Evolutionary conservation across 1,140 invertebrate genomes (phyloP), one percentile per base, ranked within the genome.

Genomic region (Trichonephila clavata): DNA sequence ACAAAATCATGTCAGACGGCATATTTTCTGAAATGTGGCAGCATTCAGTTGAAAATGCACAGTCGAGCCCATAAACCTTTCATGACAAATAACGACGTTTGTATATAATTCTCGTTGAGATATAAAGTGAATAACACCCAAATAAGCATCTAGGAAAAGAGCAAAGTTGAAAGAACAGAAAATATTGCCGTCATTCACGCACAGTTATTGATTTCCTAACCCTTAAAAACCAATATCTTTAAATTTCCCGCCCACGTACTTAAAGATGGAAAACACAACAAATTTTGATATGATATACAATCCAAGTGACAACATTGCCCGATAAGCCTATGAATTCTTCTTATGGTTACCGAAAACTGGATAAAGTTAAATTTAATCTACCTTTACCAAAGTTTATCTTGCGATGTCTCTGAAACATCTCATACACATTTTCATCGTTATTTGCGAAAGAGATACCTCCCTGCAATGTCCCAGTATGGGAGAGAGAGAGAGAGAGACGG

Each of bases 391-490:
- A 32, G 71, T 77, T 77, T 77, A 77, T 77, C 71, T 77, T 39
- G 71, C 18, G 71, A 77, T 39, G 71, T 39, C 43, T 24, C 8
- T 50, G 21, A 59, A 83, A 57, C 81, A 83, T 83, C 81, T 83
- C 81, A 83, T 83, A 50, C 27, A 77, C 39, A 57, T 59, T 83
- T 59, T n/a, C 50, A 57, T 83, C 50, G 81, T 77, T 77, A 77
- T 83, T 83, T 83, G 43, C 50, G 50, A 83, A 83, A 83, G 71
- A 77, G 71, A 77, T 77, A 77, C 71, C 24, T 77, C 13, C 81
- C 81, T 83, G 20, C 39, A 77, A 77, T 27, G 32, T 77, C 32
- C 71, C 32, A 32, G 71, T 32, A 20, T 39, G 27, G 18, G 27
- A 20, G 1, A 77, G 61, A 32, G 24, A 77, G 61, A 32, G 24